phyloP scores from a whole-genome alignment of 2,888 invertebrate genomes.

The Nebria brevicollis region DNA sequence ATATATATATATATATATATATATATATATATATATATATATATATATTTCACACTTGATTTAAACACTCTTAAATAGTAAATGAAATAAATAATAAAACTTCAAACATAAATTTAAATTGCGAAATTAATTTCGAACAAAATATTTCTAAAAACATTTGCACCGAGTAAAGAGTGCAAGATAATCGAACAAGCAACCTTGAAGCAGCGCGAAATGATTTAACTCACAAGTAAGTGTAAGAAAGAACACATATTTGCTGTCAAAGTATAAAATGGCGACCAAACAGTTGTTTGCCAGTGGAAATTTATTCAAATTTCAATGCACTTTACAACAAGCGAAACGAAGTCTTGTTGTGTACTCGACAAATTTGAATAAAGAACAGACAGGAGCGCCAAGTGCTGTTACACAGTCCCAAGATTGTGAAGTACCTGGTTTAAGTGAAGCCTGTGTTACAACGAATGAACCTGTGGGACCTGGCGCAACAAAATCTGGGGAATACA shows the following conservation, averaged over 20 bases:
- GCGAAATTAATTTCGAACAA: too few relatives aligned
- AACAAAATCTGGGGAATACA: conserved; percentile 76
- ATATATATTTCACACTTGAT: too few relatives aligned
- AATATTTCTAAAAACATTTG: too few relatives aligned
- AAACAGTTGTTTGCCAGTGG: neutral
- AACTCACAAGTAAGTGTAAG: too few relatives aligned
- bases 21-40: too few relatives aligned
- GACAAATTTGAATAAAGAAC: neutral
- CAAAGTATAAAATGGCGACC: neutral
- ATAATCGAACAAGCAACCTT: too few relatives aligned
- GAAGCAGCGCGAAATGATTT: too few relatives aligned
- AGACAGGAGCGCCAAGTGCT: conserved; percentile 10
- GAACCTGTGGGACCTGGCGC: conserved; percentile 79
- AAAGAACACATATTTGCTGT: neutral
- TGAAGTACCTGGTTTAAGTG: conserved; percentile 75
- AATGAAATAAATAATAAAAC: too few relatives aligned
- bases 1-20: too few relatives aligned
- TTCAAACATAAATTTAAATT: too few relatives aligned
- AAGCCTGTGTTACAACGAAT: conserved; percentile 66
- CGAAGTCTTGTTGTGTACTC: neutral
- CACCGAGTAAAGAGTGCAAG: too few relatives aligned
- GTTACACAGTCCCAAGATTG: conserved; percentile 35
- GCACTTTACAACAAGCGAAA: neutral
- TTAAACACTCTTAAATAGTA: too few relatives aligned
- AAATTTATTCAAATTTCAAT: neutral